phyloP scores from a whole-genome alignment of 1,140 invertebrate species.

The Drosophila pachea region DNA sequence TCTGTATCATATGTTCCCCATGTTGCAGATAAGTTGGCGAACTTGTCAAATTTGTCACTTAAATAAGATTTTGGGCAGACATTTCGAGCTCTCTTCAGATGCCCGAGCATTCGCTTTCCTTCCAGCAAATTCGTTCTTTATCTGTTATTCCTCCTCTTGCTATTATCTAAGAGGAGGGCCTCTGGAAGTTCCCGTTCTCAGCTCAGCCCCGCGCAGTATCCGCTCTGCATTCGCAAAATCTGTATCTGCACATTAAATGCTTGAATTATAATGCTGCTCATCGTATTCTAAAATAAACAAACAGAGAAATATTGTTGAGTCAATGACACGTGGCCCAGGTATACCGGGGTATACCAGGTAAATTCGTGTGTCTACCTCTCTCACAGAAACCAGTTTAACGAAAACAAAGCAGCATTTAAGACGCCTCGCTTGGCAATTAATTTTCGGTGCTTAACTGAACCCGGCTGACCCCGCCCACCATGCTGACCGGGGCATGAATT shows the following conservation, averaged over 20 bases:
- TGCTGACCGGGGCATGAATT: slow-evolving; percentile 24
- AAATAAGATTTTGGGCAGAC: too few species aligned
- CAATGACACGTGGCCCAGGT: slow-evolving; percentile 42
- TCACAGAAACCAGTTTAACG: slow-evolving; percentile 28
- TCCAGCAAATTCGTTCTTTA: too few species aligned
- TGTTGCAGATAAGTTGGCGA: too few species aligned
- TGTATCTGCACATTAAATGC: slow-evolving; percentile 19
- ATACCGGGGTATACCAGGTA: slow-evolving; percentile 22
- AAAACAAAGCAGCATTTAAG: slow-evolving; percentile 53
- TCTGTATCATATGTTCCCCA: too few species aligned
- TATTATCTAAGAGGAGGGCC: not conserved
- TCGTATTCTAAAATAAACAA: slow-evolving; percentile 17
- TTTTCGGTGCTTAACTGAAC: slow-evolving; percentile 34
- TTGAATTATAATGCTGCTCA: slow-evolving; percentile 24
- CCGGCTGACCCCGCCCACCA: not conserved
- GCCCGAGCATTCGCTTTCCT: too few species aligned
- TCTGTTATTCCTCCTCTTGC: too few species aligned
- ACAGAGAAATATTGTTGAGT: slow-evolving; percentile 31
- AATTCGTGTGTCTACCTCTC: slow-evolving; percentile 21
- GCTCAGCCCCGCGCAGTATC: slow-evolving; percentile 8
- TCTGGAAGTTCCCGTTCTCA: too few species aligned
- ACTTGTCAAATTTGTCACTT: too few species aligned
- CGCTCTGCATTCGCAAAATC: slow-evolving; percentile 11
- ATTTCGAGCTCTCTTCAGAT: too few species aligned
- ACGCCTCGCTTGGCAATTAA: slow-evolving; percentile 66